Evolutionary conservation across 2,888 invertebrate genomes (phyloP).

Genomic region (Asteroscopus sphinx): DNA sequence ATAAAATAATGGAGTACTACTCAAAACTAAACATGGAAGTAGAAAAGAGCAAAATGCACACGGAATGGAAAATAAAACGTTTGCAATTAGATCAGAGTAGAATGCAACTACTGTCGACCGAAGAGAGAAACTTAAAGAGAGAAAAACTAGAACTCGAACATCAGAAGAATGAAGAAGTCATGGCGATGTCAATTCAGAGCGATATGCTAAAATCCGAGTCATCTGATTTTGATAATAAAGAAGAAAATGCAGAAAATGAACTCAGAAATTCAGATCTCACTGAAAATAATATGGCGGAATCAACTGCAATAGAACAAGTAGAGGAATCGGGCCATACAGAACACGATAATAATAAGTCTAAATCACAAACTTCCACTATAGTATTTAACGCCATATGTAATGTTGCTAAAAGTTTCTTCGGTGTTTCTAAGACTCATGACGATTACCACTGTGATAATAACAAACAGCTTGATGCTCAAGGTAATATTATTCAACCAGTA

Average conservation of each 20-base stretch:
- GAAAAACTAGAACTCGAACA: constrained; percentile 87
- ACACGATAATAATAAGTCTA: constrained; percentile 59
- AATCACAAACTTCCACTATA: constrained; percentile 67
- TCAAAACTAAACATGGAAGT: constrained; percentile 90
- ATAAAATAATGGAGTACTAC: constrained; percentile 91
- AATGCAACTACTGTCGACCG: constrained; percentile 84
- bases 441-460: constrained; percentile 74
- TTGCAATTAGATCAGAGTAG: constrained; percentile 82
- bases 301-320: constrained; percentile 43
- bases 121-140: constrained; percentile 88
- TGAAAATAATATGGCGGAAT: constrained; percentile 52
- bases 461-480: constrained; percentile 77
- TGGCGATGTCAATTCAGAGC: constrained; percentile 80
- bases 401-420: constrained; percentile 79
- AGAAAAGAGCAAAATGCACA: constrained; percentile 88
- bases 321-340: constrained; percentile 56
- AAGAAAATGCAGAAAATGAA: constrained; percentile 38
- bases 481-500: constrained; percentile 70
- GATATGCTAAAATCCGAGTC: constrained; percentile 61
- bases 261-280: constrained; percentile 12
- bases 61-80: constrained; percentile 89
- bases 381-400: constrained; percentile 79
- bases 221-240: constrained; percentile 59
- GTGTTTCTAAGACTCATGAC: constrained; percentile 64
- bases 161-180: constrained; percentile 76